phyloP scores from a whole-genome alignment of 2,113 vertebrate species.

The Aix galericulata region DNA sequence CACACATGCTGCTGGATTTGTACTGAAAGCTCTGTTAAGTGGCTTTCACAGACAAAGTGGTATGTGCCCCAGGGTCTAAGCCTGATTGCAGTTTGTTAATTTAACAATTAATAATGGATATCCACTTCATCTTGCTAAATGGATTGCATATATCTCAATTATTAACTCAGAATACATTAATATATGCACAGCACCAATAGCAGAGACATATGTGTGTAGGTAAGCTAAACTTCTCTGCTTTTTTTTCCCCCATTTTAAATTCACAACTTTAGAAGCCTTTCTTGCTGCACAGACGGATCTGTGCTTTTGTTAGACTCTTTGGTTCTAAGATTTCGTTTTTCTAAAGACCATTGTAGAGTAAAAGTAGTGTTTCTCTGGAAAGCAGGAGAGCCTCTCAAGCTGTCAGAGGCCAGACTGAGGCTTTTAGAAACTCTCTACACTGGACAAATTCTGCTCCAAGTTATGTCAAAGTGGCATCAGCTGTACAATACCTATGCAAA shows the following conservation, averaged over 20 bases:
- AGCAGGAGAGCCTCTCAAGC: background rate
- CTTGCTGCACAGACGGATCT: background rate
- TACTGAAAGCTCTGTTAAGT: background rate
- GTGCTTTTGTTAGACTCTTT: background rate
- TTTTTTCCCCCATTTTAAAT: background rate
- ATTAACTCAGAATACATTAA: background rate
- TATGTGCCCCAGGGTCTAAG: background rate
- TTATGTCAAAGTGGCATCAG: background rate
- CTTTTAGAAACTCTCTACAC: background rate
- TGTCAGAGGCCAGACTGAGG: rapidly evolving
- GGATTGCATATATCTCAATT: background rate
- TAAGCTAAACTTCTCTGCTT: background rate
- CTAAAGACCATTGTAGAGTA: no score
- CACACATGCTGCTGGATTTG: background rate
- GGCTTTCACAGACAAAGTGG: background rate
- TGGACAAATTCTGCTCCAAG: background rate
- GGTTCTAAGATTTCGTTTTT: no score
- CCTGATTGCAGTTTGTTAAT: conserved; percentile 28
- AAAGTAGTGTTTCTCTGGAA: background rate
- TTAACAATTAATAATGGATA: conserved; percentile 44
- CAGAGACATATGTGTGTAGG: background rate
- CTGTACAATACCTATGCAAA: background rate
- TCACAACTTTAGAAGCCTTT: background rate
- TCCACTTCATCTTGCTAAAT: background rate
- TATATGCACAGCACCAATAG: background rate